Percentiles rank a stretch among this genome's conserved stretches.
Evolutionary conservation across 2,113 vertebrate species (phyloP).

Genomic region (Oophaga pumilio): DNA sequence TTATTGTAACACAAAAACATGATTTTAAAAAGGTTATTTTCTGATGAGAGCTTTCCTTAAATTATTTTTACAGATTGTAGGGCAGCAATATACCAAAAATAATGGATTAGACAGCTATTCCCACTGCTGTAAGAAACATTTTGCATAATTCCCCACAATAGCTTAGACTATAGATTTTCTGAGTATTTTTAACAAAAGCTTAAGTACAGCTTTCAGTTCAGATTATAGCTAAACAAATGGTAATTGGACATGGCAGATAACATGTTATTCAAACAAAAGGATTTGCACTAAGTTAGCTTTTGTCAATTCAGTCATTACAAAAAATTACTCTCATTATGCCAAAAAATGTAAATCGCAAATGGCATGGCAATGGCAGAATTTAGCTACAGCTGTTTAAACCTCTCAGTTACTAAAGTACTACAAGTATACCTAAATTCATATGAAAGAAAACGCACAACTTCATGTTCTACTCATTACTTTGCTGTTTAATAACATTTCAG

Average conservation of each 20-base stretch:
- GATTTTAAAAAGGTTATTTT: too few species aligned
- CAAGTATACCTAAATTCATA: neutral
- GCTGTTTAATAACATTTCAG: neutral
- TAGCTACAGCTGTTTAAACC: conserved; percentile 21
- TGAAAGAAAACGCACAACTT: neutral
- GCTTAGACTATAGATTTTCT: neutral
- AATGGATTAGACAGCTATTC: neutral
- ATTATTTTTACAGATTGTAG: too few species aligned
- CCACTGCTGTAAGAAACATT: neutral
- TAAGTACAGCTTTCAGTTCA: conserved; percentile 34
- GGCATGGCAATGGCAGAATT: conserved; percentile 1
- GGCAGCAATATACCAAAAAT: neutral
- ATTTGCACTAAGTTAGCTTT: conserved; percentile 45
- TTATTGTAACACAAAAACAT: too few species aligned
- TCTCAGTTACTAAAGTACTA: neutral
- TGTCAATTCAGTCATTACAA: conserved; percentile 41
- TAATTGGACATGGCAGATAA: conserved; percentile 44
- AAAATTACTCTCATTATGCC: conserved; percentile 40
- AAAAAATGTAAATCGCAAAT: conserved; percentile 38
- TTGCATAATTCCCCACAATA: neutral
- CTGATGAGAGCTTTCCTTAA: too few species aligned
- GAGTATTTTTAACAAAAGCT: conserved; percentile 4
- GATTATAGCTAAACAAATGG: conserved; percentile 35
- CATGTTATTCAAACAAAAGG: conserved; percentile 30
- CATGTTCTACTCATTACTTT: neutral